phyloP scores from a whole-genome alignment of 2,113 vertebrate genomes.

The Chloroceryle aenea region DNA sequence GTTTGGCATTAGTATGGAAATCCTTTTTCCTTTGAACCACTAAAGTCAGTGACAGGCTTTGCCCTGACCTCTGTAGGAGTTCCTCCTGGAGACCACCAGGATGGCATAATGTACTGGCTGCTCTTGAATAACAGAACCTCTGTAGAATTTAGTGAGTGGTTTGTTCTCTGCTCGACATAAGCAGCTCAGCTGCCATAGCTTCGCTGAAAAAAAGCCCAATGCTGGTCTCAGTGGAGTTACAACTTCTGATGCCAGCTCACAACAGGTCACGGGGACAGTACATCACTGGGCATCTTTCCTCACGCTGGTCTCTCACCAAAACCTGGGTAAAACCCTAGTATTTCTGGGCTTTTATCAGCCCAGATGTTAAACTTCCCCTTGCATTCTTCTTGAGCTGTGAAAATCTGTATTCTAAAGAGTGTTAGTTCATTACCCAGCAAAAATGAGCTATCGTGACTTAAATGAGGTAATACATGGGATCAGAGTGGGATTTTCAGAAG shows the following conservation, averaged over 20 bases:
- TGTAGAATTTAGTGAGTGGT: background rate
- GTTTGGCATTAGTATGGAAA: background rate
- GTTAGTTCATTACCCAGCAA: background rate
- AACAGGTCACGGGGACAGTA: background rate
- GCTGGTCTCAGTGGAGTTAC: background rate
- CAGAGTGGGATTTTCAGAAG: background rate
- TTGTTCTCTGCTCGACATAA: background rate
- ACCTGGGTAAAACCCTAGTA: background rate
- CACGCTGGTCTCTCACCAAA: background rate
- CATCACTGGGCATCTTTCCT: rapidly evolving
- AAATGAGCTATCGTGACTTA: background rate
- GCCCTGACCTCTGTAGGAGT: background rate
- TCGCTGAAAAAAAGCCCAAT: background rate
- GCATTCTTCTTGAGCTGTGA: background rate
- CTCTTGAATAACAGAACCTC: background rate
- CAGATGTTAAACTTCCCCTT: background rate
- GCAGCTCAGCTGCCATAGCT: background rate
- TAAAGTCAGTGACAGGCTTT: background rate
- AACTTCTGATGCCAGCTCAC: background rate
- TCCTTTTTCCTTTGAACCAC: background rate
- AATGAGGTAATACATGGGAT: background rate
- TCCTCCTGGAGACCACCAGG: background rate
- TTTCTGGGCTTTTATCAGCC: background rate
- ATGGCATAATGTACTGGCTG: background rate
- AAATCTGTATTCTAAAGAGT: background rate